phyloP scores from a whole-genome alignment of 2,888 invertebrate genomes.

The Rotaria magnacalcarata region DNA sequence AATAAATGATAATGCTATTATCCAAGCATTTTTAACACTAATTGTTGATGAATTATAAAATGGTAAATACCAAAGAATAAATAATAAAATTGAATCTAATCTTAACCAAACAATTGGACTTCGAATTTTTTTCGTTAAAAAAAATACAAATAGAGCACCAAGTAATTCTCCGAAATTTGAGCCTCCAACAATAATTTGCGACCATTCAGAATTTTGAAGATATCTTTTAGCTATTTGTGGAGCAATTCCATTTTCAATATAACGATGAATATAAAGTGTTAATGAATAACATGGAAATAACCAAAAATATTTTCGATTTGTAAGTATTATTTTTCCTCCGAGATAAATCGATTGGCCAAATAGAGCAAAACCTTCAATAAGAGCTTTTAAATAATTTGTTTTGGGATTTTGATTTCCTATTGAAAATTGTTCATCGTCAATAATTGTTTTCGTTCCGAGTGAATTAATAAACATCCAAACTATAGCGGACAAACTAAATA shows the following conservation, averaged over 20 bases:
- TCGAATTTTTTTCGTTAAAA: not conserved
- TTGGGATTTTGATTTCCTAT: not conserved
- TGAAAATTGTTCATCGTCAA: not conserved
- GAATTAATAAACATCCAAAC: not conserved
- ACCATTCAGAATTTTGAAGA: slow-evolving; percentile 7
- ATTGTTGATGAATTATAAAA: not conserved
- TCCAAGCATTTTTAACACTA: slow-evolving; percentile 12
- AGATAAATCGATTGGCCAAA: not conserved
- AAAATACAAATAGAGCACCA: not conserved
- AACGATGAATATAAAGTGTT: slow-evolving; percentile 9
- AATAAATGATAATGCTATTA: not conserved
- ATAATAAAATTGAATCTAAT: slow-evolving; percentile 3
- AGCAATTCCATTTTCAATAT: slow-evolving; percentile 8
- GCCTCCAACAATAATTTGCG: slow-evolving; percentile 11
- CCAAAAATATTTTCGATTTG: slow-evolving; percentile 11
- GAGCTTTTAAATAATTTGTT: not conserved
- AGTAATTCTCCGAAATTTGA: not conserved
- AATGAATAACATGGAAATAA: not conserved
- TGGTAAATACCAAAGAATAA: not conserved
- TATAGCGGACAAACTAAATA: not conserved
- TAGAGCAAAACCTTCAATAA: not conserved
- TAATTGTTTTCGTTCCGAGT: not conserved
- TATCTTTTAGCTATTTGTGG: not conserved
- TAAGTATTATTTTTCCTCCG: slow-evolving; percentile 12
- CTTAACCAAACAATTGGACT: not conserved